These are phyloP conservation scores for Thalassoma bifasciatum DNA, from an alignment of 2,113 vertebrate genomes.

Conservation along the genomic window DNA sequence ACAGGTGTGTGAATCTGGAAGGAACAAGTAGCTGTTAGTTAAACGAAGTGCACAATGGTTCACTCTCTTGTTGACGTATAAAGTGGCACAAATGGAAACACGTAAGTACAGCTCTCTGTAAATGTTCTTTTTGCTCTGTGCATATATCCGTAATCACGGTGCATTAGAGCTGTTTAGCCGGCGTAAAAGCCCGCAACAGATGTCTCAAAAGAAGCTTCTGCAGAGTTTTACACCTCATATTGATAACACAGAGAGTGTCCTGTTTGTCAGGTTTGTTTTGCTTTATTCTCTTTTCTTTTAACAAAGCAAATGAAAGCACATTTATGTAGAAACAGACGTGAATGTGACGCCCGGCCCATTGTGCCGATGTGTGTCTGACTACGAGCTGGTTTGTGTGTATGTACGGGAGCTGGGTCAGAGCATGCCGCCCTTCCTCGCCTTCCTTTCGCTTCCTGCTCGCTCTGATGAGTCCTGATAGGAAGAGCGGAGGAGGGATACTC, in stretches of 20 bases:
- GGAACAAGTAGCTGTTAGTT: not conserved
- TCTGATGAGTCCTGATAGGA: conserved; percentile 59
- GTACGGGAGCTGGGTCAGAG: conserved; percentile 66
- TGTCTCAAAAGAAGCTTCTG: conserved; percentile 27
- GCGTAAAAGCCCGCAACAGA: conserved; percentile 25
- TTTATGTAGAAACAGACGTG: conserved; percentile 53
- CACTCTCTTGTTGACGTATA: not conserved
- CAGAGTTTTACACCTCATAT: conserved; percentile 16
- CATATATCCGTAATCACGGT: not conserved
- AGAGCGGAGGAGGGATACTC: conserved; percentile 54
- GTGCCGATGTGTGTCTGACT: conserved; percentile 63
- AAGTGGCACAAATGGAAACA: not conserved
- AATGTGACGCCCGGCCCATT: conserved; percentile 53
- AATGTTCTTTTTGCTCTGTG: not conserved
- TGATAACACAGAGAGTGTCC: conserved; percentile 15
- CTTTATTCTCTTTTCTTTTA: conserved; percentile 12
- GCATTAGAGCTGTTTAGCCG: conserved; percentile 17
- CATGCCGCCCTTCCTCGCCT: conserved; percentile 45
- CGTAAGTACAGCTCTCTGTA: not conserved
- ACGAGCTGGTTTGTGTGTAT: conserved; percentile 28
- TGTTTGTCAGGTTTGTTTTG: conserved; percentile 50
- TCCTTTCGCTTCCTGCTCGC: conserved; percentile 20
- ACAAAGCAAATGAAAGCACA: conserved; percentile 61
- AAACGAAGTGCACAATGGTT: not conserved
- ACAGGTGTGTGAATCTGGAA: not conserved